Evolutionary conservation across 2,113 vertebrate genomes (phyloP).

Genomic region (Phoenicopterus ruber): DNA sequence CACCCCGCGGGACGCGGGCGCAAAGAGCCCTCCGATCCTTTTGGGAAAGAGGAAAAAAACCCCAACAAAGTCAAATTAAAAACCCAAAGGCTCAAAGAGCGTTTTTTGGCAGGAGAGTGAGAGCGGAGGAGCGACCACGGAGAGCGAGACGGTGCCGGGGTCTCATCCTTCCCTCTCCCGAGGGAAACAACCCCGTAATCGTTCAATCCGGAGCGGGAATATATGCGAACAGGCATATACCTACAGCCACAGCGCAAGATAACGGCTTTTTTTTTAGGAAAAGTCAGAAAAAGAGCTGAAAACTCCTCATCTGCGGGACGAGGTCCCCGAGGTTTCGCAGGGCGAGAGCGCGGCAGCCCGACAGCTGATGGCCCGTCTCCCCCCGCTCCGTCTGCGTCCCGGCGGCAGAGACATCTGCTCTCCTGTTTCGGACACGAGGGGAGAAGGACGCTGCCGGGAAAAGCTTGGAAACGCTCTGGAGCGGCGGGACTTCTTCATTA

Average conservation of each 20-base stretch:
- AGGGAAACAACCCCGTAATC: background rate
- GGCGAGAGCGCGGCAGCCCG: rapidly evolving
- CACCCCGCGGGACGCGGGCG: background rate
- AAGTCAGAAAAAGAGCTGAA: background rate
- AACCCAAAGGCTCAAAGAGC: background rate
- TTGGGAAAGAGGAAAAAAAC: background rate
- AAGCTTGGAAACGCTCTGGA: background rate
- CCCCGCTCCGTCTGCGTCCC: background rate
- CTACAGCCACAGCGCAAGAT: too few species aligned
- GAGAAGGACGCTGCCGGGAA: background rate
- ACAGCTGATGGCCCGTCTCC: background rate
- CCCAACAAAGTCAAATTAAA: background rate
- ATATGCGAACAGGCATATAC: rapidly evolving
- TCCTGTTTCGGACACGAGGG: rapidly evolving
- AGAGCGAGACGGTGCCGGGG: background rate
- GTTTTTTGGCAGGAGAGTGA: background rate
- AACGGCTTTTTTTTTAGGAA: background rate
- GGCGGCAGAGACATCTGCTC: background rate
- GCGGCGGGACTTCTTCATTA: background rate
- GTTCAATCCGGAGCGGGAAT: background rate
- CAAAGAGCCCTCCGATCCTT: background rate
- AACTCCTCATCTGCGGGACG: background rate
- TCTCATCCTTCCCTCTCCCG: background rate
- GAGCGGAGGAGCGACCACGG: background rate
- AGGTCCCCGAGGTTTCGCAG: rapidly evolving